Evolutionary conservation across 1,140 invertebrate species (phyloP), one percentile per base, ranked within the genome.

Genomic region (Drosophila funebris): DNA sequence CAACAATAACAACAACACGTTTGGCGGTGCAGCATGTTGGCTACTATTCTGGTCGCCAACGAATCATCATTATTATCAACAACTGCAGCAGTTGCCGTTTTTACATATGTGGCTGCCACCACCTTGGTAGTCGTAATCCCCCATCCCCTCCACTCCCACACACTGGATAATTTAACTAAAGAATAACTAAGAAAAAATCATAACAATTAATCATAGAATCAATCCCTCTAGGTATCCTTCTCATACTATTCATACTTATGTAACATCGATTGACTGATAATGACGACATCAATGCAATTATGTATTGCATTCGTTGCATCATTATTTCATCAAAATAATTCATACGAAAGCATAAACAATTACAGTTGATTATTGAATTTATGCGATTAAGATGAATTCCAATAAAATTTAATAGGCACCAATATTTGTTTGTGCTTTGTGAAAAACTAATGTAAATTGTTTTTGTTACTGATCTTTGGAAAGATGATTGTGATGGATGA

Each of bases 41-140:
- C 48, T 84, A 8, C 29, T 84, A 1, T 81, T 44, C 33, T 84
- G 81, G 82, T 67, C 73, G 53, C 69, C 82, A 56, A 53, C 66
- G 39, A 16, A 37, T 18, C 29, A 41, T 37, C 53, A 58, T 24
- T 48, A 73, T 14, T 18, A 60, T 22, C 31, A 66, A 20, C 56
- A 63, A 37, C 53, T 48, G 46, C 77, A 63, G 22, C 43, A 70
- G 61, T 74, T 80, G 61, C 66, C 76, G 64, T 56, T 67, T 46
- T 66, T 78, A 67, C 80, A 80, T 22, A 33, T 80, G 64, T 84
- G 73, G 80, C 46, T 73, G 39, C 50, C 43, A 22, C 53, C 82
- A 41, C 36, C 18, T 62, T 76, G 76, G 76, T 84, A 62, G 39
- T 18, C 54, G 20, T 13, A 44, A 11, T 48, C 18, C 56, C 18